phyloP scores from a whole-genome alignment of 2,113 vertebrate species.

The Stegastes partitus region DNA sequence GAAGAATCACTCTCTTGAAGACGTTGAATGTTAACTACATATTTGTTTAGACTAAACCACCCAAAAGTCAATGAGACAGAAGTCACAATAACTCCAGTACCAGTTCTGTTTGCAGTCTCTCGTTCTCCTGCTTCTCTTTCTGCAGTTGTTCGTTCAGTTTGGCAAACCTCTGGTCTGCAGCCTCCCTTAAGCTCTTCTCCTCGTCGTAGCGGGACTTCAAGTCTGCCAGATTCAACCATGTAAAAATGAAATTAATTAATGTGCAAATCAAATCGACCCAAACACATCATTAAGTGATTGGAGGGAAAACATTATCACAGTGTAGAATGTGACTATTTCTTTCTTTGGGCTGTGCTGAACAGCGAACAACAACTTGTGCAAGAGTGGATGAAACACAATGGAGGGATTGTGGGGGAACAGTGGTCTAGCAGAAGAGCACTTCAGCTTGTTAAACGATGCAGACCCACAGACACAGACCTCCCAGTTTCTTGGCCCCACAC shows the following conservation, averaged over 20 bases:
- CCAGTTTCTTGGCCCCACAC: constrained; percentile 62
- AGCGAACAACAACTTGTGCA: background rate
- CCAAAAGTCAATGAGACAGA: background rate
- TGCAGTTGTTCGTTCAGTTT: constrained; percentile 89
- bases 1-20: background rate
- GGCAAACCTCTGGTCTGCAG: constrained; percentile 88
- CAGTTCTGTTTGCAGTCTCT: constrained; percentile 93
- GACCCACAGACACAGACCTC: constrained; percentile 17
- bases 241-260: background rate
- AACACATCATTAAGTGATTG: background rate
- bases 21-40: background rate
- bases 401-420: constrained; percentile 4
- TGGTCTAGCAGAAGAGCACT: constrained; percentile 1
- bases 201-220: constrained; percentile 96
- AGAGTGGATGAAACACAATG: background rate
- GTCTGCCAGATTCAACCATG: constrained; percentile 81
- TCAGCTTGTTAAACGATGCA: constrained; percentile 29
- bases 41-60: background rate
- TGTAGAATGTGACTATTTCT: background rate
- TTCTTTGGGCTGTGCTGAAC: background rate
- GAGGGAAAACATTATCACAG: background rate
- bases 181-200: constrained; percentile 91
- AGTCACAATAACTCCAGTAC: constrained; percentile 77
- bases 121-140: constrained; percentile 86
- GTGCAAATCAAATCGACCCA: background rate